Percentiles rank a stretch among this genome's conserved stretches.
These are phyloP conservation scores for Tricholaema leucomelas DNA, from an alignment of 2,113 vertebrate genomes.

Conservation along the genomic window DNA sequence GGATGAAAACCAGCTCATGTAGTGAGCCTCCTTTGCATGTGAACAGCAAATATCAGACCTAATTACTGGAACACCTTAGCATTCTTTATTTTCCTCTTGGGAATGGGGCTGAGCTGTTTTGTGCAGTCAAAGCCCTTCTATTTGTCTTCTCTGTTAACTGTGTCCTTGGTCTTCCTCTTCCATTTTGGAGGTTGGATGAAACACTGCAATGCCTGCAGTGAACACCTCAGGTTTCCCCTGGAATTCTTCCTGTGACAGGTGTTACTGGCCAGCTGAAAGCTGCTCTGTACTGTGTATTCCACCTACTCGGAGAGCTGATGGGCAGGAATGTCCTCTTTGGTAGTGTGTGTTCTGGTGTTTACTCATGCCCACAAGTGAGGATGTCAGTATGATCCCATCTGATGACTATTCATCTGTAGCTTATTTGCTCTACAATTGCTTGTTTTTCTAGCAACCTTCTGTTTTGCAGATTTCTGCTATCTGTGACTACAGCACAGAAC, in stretches of 20 bases:
- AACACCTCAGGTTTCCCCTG: background rate
- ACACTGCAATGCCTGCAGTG: background rate
- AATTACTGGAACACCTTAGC: background rate
- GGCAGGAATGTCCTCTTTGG: background rate
- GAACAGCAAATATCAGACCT: background rate
- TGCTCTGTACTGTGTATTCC: background rate
- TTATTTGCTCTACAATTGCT: conserved; percentile 29
- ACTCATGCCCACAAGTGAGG: background rate
- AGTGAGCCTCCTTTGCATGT: background rate
- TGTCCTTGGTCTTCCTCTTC: background rate
- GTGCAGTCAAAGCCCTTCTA: background rate
- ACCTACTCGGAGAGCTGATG: background rate
- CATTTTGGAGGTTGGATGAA: background rate
- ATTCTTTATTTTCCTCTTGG: background rate
- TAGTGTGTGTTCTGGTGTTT: background rate
- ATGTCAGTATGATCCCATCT: background rate
- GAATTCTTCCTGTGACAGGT: background rate
- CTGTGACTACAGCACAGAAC: background rate
- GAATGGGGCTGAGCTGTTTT: background rate
- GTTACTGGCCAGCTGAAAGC: background rate
- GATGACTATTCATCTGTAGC: background rate
- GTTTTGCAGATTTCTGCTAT: background rate
- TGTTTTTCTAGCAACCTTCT: conserved; percentile 27
- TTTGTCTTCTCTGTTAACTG: background rate
- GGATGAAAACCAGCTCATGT: background rate